A percentile compares a stretch with the other conserved stretches of the same genome.
Evolutionary conservation across 1,140 invertebrate species (phyloP).

Genomic region (Drosophila oshimai): DNA sequence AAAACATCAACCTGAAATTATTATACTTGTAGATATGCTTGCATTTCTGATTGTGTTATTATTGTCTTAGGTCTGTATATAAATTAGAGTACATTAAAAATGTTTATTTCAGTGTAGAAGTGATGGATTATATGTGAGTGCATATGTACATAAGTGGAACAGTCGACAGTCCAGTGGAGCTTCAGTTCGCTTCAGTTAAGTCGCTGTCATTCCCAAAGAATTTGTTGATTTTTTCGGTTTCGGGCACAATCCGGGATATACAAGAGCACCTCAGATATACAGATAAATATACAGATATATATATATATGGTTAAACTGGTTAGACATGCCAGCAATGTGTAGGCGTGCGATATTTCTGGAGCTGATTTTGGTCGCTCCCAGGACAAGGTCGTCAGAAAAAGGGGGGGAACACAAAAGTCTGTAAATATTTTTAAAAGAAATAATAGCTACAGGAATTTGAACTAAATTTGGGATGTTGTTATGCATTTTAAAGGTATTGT

Average conservation of each 20-base stretch:
- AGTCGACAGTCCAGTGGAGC: neutral
- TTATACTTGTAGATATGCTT: no score
- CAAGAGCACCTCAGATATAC: neutral
- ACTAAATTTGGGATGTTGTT: no score
- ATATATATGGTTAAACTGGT: conserved; percentile 47
- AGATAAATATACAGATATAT: neutral
- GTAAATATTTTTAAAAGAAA: conserved; percentile 33
- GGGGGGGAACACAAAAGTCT: conserved; percentile 35
- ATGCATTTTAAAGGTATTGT: no score
- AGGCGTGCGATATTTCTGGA: conserved; percentile 32
- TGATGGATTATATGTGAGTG: conserved; percentile 5
- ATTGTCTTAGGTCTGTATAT: no score
- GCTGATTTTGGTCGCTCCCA: conserved; percentile 4
- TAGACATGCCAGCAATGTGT: conserved; percentile 29
- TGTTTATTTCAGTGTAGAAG: neutral
- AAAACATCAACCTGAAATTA: no score
- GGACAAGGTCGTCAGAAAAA: conserved; percentile 35
- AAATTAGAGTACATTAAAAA: no score
- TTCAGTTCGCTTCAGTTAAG: conserved; percentile 26
- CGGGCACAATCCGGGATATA: conserved; percentile 45
- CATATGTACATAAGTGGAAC: conserved; percentile 22
- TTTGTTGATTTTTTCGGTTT: conserved; percentile 43
- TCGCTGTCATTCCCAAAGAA: conserved; percentile 75
- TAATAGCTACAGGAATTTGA: neutral
- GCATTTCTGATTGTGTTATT: no score